Evolutionary conservation across 1,140 invertebrate species (phyloP).

Genomic region (Bombus cullumanus): DNA sequence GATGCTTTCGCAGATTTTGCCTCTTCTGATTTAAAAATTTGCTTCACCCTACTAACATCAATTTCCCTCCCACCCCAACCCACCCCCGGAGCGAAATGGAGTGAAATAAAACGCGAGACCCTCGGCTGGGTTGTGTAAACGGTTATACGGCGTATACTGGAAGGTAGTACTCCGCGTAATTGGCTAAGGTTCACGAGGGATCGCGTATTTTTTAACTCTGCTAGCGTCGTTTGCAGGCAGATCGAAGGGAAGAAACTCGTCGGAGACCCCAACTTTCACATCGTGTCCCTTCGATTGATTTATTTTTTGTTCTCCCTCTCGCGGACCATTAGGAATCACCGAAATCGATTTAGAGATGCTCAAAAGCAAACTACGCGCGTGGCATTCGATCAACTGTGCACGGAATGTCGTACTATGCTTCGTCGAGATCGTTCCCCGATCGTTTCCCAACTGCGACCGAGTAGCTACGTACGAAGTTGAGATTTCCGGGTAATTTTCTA

Average conservation of each 20-base stretch:
- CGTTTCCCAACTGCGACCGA: background rate
- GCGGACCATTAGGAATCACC: too few species aligned
- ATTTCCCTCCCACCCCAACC: too few species aligned
- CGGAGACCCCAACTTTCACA: too few species aligned
- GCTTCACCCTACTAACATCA: background rate
- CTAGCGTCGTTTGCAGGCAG: conserved; percentile 12
- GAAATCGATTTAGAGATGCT: too few species aligned
- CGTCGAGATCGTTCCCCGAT: too few species aligned
- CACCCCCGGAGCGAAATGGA: background rate
- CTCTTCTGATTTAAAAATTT: background rate
- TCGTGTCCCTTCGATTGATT: background rate
- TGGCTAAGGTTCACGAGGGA: background rate
- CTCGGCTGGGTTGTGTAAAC: background rate
- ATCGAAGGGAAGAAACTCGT: background rate
- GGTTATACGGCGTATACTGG: background rate
- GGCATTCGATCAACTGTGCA: background rate
- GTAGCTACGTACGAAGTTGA: too few species aligned
- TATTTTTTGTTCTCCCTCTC: too few species aligned
- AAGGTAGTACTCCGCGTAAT: background rate
- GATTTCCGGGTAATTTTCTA: too few species aligned
- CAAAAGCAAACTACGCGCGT: background rate
- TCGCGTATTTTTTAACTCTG: background rate
- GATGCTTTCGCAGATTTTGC: background rate
- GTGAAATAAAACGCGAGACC: background rate
- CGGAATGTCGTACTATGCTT: background rate